Evolutionary conservation across 2,113 vertebrate species (phyloP), one percentile per base, ranked within the genome.

Genomic region (Muntiacus muntjak): DNA sequence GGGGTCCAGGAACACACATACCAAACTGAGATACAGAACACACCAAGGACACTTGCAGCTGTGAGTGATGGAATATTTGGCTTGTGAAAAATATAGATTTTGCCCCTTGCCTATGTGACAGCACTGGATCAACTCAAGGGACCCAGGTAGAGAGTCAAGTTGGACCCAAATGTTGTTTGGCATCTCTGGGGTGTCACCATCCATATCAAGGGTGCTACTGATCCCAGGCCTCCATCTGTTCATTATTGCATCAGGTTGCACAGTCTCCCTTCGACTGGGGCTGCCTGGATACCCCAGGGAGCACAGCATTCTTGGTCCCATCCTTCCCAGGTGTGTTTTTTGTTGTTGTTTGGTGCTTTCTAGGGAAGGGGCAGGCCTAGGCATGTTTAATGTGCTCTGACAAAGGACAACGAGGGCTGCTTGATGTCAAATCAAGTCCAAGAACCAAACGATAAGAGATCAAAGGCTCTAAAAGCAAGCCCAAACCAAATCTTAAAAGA

Each of bases 381-480:
- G 58, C 45, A 55, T 55, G 55, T 87, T 62, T 81, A 79, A n/a
- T 1, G 33, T 36, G 71, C 25, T 67, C 92, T 83, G 64, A 82
- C 88, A 87, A 93, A 96, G 26, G 54, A 62, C 1, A 1, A 7
- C 3, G 67, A 54, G n/a, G 33, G 60, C 84, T 83, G 79, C 28
- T 47, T 83, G 71, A 58, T 36, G 28, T 82, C 54, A 36, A 89
- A 76, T 74, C 33, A 76, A 62, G 60, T 86, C 79, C 79, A 87
- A 89, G 19, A 79, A 89, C 47, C 14, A 19, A 40, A 26, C 87
- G 84, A 89, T 96, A 87, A 96, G 82, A 55, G 30, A 83, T 94
- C 71, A 64, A 93, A 96, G 54, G 6, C 85, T 54, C 64, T n/a
- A 74, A 55, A 89, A 87, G 94, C 76, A 97, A 96, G 50, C 62